Percentiles rank a stretch among this genome's conserved stretches.
phyloP scores from a whole-genome alignment of 23 tunicate genomes.

The Clavelina lepadiformis region DNA sequence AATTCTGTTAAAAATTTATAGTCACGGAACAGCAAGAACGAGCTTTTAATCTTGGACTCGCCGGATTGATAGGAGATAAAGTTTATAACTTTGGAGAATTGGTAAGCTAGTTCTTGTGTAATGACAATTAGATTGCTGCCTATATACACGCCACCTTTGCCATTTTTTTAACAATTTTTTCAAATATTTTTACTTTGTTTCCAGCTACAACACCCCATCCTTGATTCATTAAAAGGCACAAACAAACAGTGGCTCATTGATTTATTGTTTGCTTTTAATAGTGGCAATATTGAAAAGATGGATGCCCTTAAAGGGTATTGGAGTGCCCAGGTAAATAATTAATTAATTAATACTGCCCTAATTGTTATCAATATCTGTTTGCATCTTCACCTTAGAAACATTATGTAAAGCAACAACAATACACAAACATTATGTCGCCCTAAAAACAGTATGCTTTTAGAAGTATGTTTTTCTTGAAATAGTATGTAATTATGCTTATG shows the following conservation, averaged over 20 bases:
- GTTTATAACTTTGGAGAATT: slow-evolving; percentile 88
- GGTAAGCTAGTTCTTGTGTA: slow-evolving; percentile 30
- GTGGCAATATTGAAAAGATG: slow-evolving; percentile 79
- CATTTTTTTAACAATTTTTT: background rate
- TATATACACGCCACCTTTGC: background rate
- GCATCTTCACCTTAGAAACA: no score
- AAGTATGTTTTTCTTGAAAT: background rate
- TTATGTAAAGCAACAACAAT: no score
- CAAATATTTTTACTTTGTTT: background rate
- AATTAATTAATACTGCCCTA: no score
- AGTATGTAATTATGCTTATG: no score
- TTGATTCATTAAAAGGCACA: slow-evolving; percentile 63
- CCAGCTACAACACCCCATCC: slow-evolving; percentile 83
- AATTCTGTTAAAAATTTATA: no score
- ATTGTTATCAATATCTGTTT: no score
- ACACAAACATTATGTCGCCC: no score
- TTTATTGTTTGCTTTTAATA: slow-evolving; percentile 80
- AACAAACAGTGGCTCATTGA: slow-evolving; percentile 88
- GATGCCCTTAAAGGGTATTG: slow-evolving; percentile 46
- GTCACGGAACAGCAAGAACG: slow-evolving; percentile 85
- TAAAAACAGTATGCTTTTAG: no score
- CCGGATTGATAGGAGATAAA: slow-evolving; percentile 79
- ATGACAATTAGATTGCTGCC: background rate
- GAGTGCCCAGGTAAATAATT: slow-evolving; percentile 86
- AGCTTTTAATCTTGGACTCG: slow-evolving; percentile 89